Evolutionary conservation across 2,113 vertebrate species (phyloP).

Genomic region (Crocuta crocuta): DNA sequence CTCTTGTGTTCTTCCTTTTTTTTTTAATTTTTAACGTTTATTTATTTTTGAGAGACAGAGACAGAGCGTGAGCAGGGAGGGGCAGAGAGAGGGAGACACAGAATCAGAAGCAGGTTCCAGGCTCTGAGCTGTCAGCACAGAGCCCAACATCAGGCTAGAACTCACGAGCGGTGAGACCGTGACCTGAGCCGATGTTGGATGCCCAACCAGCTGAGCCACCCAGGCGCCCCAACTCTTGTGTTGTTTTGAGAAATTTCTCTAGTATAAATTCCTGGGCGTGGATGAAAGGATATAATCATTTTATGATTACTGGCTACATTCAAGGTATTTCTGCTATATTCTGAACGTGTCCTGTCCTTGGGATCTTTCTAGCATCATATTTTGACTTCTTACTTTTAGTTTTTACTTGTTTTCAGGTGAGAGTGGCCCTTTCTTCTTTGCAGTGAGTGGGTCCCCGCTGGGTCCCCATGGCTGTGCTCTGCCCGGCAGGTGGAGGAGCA

Average conservation of each 20-base stretch:
- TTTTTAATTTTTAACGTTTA: no score
- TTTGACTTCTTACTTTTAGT: background rate
- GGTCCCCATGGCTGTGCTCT: background rate
- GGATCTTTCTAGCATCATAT: background rate
- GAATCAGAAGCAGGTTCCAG: no score
- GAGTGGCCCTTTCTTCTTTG: rapidly evolving
- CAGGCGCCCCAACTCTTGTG: background rate
- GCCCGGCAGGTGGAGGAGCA: slow-evolving; percentile 91
- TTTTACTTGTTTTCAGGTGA: background rate
- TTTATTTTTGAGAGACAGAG: no score
- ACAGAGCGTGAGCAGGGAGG: no score
- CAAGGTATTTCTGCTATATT: background rate
- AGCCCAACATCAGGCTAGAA: no score
- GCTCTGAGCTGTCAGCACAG: no score
- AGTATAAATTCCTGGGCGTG: background rate
- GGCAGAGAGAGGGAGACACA: no score
- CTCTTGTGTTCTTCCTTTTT: background rate
- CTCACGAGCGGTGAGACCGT: no score
- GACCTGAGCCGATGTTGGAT: no score
- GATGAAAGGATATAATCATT: background rate
- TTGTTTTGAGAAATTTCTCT: slow-evolving; percentile 35
- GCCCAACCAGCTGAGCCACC: no score
- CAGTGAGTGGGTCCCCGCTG: background rate
- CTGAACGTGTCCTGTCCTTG: background rate
- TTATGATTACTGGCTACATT: background rate